These are phyloP conservation scores for Ditula angustiorana DNA, from an alignment of 2,888 invertebrate species.

Conservation along the genomic window DNA sequence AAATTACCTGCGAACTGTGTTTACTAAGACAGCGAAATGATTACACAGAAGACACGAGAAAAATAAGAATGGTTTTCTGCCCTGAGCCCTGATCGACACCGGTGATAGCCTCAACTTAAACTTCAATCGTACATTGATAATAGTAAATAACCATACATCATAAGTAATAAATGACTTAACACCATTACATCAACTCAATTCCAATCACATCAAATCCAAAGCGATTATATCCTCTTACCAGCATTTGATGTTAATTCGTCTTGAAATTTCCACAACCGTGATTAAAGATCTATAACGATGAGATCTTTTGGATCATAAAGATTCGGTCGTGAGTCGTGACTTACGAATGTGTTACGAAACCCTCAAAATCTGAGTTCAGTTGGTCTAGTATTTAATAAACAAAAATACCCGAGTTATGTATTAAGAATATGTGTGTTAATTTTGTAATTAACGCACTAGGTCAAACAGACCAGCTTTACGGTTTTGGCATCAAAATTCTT, in stretches of 20 bases:
- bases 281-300: conserved; percentile 11
- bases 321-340: conserved; percentile 20
- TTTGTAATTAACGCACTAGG: conserved; percentile 11
- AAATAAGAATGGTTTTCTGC: too few relatives aligned
- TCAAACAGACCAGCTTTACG: background rate
- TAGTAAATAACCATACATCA: background rate
- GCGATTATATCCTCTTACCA: background rate
- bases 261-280: background rate
- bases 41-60: too few relatives aligned
- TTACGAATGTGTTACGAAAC: conserved; percentile 13
- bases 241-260: background rate
- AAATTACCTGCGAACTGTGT: background rate
- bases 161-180: background rate
- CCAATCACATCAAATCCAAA: background rate
- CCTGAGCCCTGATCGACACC: too few relatives aligned
- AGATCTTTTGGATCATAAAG: conserved; percentile 4
- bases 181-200: background rate
- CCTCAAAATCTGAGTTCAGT: background rate
- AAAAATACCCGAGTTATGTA: conserved; percentile 5
- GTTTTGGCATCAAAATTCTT: too few relatives aligned
- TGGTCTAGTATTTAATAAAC: conserved; percentile 2
- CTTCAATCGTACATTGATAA: background rate
- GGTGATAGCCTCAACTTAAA: too few relatives aligned
- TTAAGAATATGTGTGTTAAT: conserved; percentile 2
- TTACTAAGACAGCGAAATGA: background rate